Evolutionary conservation across 2,113 vertebrate genomes (phyloP).

Genomic region (Dissostichus mawsoni): DNA sequence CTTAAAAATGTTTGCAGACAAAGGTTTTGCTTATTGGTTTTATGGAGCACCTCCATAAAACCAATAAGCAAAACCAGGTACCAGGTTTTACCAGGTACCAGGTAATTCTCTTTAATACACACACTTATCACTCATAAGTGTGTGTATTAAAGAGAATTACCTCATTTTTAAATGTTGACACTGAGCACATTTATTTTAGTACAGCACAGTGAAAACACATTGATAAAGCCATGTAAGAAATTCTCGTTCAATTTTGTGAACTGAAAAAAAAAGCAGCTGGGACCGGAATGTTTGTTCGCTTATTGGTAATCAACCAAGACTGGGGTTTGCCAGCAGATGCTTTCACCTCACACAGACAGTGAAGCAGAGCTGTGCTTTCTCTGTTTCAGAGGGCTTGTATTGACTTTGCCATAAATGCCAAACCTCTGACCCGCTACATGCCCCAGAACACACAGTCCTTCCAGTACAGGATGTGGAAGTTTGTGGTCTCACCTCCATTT

Average conservation of each 20-base stretch:
- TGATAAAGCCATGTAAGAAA: too few species aligned
- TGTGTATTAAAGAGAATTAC: too few species aligned
- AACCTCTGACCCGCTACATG: conserved; percentile 96
- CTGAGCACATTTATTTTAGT: too few species aligned
- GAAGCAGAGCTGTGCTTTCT: background rate
- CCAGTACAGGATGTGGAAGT: conserved; percentile 98
- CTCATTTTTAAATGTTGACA: too few species aligned
- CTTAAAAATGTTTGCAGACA: too few species aligned
- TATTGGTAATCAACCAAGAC: background rate
- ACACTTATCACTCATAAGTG: too few species aligned
- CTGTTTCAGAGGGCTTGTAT: conserved; percentile 93
- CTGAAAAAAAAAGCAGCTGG: background rate
- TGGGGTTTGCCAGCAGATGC: background rate
- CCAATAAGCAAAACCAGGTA: too few species aligned
- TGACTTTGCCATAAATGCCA: conserved; percentile 97
- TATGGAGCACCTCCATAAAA: too few species aligned
- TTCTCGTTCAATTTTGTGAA: too few species aligned
- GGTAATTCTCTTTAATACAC: too few species aligned
- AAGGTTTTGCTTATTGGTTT: background rate
- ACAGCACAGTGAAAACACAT: too few species aligned
- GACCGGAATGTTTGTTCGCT: background rate
- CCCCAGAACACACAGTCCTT: conserved; percentile 94
- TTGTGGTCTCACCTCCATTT: conserved; percentile 96
- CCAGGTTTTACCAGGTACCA: too few species aligned
- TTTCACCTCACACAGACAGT: background rate